Evolutionary conservation across 2,113 vertebrate species (phyloP).

Genomic region (Hypocryptadius cinnamomeus): DNA sequence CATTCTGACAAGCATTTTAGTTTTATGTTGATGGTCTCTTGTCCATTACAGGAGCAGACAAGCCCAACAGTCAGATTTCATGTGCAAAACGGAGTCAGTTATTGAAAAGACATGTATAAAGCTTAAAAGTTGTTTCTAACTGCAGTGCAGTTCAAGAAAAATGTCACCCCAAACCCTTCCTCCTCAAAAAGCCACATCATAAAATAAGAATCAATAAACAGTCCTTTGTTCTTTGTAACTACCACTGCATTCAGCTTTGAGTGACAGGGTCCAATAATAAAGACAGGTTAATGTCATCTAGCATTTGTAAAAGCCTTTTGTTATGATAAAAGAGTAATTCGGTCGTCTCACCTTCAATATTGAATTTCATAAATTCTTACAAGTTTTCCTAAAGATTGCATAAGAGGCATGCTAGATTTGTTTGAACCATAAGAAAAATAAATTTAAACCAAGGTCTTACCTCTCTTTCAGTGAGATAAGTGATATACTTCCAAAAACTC

Average conservation of each 20-base stretch:
- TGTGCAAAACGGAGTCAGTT: background rate
- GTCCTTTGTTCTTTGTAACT: background rate
- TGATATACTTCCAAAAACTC: background rate
- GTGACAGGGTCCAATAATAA: background rate
- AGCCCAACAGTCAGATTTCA: background rate
- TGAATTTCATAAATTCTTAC: background rate
- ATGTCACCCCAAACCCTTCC: background rate
- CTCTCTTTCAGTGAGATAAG: background rate
- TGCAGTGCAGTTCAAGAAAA: background rate
- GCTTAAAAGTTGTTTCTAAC: background rate
- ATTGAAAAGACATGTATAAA: background rate
- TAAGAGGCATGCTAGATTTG: background rate
- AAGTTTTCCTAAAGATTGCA: background rate
- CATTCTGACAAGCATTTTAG: background rate
- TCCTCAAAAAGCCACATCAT: background rate
- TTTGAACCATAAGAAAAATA: background rate
- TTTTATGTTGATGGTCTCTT: background rate
- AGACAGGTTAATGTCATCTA: background rate
- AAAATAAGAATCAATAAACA: background rate
- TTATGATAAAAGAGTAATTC: background rate
- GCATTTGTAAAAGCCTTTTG: background rate
- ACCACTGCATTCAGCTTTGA: background rate
- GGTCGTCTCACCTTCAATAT: background rate
- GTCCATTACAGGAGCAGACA: background rate
- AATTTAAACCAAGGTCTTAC: background rate